These are phyloP conservation scores for Hyposoter dolosus DNA, from an alignment of 2,888 invertebrate species.

Conservation along the genomic window DNA sequence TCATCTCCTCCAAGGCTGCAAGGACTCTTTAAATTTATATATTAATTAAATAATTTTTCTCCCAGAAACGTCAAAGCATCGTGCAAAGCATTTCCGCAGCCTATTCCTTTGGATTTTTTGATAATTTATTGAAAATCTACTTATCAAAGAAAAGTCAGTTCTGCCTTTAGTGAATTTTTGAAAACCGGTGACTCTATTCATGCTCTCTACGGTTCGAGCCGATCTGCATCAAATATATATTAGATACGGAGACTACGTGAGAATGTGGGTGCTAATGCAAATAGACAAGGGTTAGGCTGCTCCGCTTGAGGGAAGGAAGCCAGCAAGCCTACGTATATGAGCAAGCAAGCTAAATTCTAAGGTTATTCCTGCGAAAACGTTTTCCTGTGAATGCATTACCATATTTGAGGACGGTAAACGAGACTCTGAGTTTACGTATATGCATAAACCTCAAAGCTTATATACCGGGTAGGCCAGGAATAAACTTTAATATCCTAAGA, in stretches of 20 bases:
- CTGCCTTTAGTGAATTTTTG: slow-evolving; percentile 3
- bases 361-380: slow-evolving; percentile 74
- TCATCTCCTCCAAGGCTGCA: neutral
- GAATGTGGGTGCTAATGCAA: slow-evolving; percentile 40
- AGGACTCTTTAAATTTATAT: neutral
- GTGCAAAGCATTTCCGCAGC: neutral
- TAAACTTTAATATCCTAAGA: neutral
- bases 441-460: slow-evolving; percentile 14
- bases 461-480: slow-evolving; percentile 9
- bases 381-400: slow-evolving; percentile 76
- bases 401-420: slow-evolving; percentile 72
- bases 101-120: neutral
- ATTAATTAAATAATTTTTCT: neutral
- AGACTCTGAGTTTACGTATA: slow-evolving; percentile 30
- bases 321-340: slow-evolving; percentile 34
- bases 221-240: slow-evolving; percentile 28
- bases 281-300: slow-evolving; percentile 40
- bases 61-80: neutral
- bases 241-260: slow-evolving; percentile 28
- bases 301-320: slow-evolving; percentile 28
- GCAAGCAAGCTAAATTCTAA: slow-evolving; percentile 24
- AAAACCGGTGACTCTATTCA: neutral
- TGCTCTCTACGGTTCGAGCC: neutral
- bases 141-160: neutral
- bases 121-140: neutral